Evolutionary conservation across 2,888 invertebrate genomes (phyloP), one percentile per base, ranked within the genome.

Genomic region (Himalopsyche kuldschensis): DNA sequence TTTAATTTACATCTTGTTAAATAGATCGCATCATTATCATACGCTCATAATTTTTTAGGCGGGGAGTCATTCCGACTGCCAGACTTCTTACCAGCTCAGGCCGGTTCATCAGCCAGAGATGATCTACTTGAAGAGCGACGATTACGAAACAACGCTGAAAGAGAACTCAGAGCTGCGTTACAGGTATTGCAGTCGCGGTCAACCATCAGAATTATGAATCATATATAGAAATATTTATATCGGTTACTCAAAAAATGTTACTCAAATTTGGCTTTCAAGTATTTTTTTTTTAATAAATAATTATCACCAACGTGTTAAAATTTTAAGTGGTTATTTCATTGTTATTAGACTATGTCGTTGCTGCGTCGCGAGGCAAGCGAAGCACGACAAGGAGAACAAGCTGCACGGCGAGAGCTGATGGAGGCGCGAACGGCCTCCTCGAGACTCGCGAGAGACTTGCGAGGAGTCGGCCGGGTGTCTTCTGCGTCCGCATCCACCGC

Each of bases 11-110:
- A n/a, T n/a, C n/a, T n/a, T n/a, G n/a, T n/a, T n/a, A n/a, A n/a
- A n/a, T n/a, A n/a, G n/a, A n/a, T n/a, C n/a, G n/a, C n/a, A n/a
- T n/a, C n/a, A n/a, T 8, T 8, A 76, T 41, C 15, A 41, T 41
- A 35, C 15, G 1, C 41, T 15, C 15, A 3, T 15, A 15, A 41
- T 41, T 41, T 83, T 84, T 84, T 82, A 86, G 85, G 85, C 84
- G 75, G 84, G 80, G 92, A 92, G 84, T 90, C 91, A 0, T 90
- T 91, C 89, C 89, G 92, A 4, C 87, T 92, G 27, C 92, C 92
- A 1, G 92, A 92, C 87, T 92, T 92, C 87, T 88, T 92, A 75
- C 92, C 92, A 0, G 90, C 91, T 81, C 91, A 92, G 69, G 84
- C 79, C 20, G 81, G 85, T 41, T 63, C 78, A 6, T 79, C 80